These are phyloP conservation scores for Pantala flavescens DNA, from an alignment of 1,140 invertebrate genomes.

Conservation along the genomic window DNA sequence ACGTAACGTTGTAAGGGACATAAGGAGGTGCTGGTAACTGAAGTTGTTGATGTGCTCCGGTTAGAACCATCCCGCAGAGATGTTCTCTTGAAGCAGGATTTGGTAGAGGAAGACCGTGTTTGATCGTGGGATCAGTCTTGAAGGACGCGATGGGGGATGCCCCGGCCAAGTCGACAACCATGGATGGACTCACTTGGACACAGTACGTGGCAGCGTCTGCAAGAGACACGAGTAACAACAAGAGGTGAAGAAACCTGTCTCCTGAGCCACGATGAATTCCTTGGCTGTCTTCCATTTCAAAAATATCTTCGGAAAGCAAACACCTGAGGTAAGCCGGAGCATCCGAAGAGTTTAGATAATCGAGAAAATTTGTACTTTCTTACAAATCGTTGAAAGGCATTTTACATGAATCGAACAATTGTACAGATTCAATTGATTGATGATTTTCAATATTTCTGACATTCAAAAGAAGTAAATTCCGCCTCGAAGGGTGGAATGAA, in stretches of 20 bases:
- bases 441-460: too few species aligned
- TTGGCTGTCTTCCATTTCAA: too few species aligned
- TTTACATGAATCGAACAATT: too few species aligned
- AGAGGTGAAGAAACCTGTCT: background rate
- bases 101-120: background rate
- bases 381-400: too few species aligned
- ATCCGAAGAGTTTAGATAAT: too few species aligned
- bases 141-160: background rate
- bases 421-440: too few species aligned
- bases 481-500: too few species aligned
- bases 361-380: too few species aligned
- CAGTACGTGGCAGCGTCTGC: background rate
- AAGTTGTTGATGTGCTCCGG: background rate
- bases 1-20: background rate
- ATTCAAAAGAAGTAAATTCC: too few species aligned
- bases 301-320: too few species aligned
- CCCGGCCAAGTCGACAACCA: background rate
- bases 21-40: background rate
- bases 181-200: constrained; percentile 7
- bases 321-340: too few species aligned
- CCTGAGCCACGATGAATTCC: background rate
- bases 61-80: background rate
- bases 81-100: background rate
- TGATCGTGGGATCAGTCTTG: background rate
- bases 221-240: constrained; percentile 2